Evolutionary conservation across 1,140 invertebrate species (phyloP).

Genomic region (Heliconius eleuchia): DNA sequence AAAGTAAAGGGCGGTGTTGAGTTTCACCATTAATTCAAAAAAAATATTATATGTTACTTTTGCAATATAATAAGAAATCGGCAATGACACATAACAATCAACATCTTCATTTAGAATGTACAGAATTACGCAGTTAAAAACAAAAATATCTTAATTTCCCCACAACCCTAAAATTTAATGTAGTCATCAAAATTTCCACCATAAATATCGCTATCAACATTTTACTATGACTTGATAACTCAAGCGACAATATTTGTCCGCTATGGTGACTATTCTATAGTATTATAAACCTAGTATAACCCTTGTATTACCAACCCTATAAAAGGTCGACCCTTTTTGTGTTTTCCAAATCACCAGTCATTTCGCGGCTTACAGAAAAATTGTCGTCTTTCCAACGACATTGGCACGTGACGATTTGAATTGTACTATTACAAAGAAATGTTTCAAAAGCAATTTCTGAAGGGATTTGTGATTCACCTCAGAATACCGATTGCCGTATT

Average conservation of each 20-base stretch:
- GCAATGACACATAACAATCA: too few species aligned
- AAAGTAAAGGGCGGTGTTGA: too few species aligned
- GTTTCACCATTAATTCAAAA: too few species aligned
- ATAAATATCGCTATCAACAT: not conserved
- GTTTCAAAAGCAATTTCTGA: slow-evolving; percentile 26
- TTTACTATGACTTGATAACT: not conserved
- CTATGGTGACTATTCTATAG: not conserved
- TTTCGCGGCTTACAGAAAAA: slow-evolving; percentile 48
- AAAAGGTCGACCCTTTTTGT: slow-evolving; percentile 53
- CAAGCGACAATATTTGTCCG: not conserved
- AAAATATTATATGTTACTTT: too few species aligned
- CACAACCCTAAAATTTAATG: not conserved
- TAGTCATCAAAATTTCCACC: not conserved
- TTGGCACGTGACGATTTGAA: slow-evolving; percentile 44
- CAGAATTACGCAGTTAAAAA: too few species aligned
- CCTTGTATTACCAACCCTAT: not conserved
- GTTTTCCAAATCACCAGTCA: slow-evolving; percentile 58
- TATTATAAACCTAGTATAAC: not conserved
- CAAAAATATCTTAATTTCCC: not conserved
- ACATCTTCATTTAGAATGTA: too few species aligned
- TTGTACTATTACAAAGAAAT: slow-evolving; percentile 36
- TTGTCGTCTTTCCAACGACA: slow-evolving; percentile 31
- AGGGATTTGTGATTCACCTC: slow-evolving; percentile 23
- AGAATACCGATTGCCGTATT: not conserved
- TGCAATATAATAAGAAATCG: too few species aligned